A percentile compares a stretch with the other conserved stretches of the same genome.
These are phyloP conservation scores for Ancistrus triradiatus DNA, from an alignment of 2,113 vertebrate genomes.

Conservation along the genomic window DNA sequence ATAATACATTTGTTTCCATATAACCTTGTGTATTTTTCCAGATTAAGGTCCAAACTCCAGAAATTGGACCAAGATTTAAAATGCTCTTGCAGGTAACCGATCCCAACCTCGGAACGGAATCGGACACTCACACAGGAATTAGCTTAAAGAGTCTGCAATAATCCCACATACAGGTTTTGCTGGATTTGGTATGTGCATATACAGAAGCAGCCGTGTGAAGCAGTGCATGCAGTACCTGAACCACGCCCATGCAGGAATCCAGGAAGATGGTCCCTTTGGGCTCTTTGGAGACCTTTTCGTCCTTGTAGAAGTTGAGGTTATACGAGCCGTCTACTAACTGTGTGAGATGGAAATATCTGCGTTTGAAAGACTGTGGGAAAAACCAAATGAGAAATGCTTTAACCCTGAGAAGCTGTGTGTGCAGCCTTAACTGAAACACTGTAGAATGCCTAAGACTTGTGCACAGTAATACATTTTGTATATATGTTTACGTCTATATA, in stretches of 20 bases:
- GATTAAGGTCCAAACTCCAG: neutral
- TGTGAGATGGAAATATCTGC: constrained; percentile 94
- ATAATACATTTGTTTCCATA: too few relatives aligned
- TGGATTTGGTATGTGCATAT: neutral
- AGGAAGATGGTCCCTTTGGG: constrained; percentile 98
- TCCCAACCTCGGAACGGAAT: too few relatives aligned
- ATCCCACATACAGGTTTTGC: neutral
- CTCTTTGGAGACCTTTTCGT: constrained; percentile 98
- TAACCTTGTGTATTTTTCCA: neutral
- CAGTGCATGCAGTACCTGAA: constrained; percentile 77
- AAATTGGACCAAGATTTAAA: too few relatives aligned
- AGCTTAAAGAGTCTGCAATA: neutral
- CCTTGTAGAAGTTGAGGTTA: constrained; percentile 98
- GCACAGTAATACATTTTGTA: too few relatives aligned
- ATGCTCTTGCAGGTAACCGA: too few relatives aligned
- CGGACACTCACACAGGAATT: too few relatives aligned
- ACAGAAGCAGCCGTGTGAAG: neutral
- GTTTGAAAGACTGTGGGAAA: constrained; percentile 93
- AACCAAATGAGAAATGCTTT: neutral
- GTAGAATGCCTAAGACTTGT: too few relatives aligned
- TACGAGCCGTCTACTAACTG: constrained; percentile 96
- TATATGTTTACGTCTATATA: too few relatives aligned
- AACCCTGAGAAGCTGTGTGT: too few relatives aligned
- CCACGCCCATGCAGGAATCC: constrained; percentile 97
- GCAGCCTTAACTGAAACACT: too few relatives aligned